Evolutionary conservation across 2,797 vertebrate species (phyloP), one percentile per base, ranked within the genome.

Genomic region (Gymnocypris eckloni): DNA sequence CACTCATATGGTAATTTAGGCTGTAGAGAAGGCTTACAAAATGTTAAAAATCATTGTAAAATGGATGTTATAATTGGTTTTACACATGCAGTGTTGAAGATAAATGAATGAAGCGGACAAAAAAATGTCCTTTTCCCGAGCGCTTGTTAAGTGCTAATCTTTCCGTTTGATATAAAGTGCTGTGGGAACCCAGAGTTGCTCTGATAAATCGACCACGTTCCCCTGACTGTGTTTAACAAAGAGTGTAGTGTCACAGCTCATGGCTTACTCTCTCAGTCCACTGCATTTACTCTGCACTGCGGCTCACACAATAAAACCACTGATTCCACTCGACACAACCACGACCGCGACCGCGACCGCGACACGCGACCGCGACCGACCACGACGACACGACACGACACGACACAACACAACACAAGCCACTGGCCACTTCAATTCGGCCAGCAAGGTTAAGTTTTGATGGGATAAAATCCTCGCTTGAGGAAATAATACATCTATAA

Each of bases 401-500:
- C 28, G 25, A 81, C 77, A 73, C 15, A 1, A 50, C 3, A 39
- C 22, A 16, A 41, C 75, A 76, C 71, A n/a, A 39, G 28, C 22
- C 39, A 83, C 79, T 87, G 70, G 25, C 37, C 43, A 86, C 81
- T 84, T 69, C 39, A 75, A n/a, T 50, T 83, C 15, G 1, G 25
- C 87, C 54, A 76, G 76, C 39, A 71, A 33, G 11, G 18, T 43
- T 52, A 70, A 69, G 39, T 86, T 83, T 69, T 59, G 75, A 83
- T 69, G 75, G 66, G 56, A 76, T 41, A 87, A 50, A 81, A 82
- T 45, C 9, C 43, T 11, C 9, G n/a, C 73, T 83, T 83, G 69
- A 83, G 72, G 54, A 85, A 72, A 85, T 71, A 73, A 85, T 87
- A 75, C 82, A 87, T 86, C 54, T 85, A 87, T 81, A 83, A 85